Conservation (phyloP, 2,113 vertebrate genomes). For the Emydura subglobosa region DNA sequence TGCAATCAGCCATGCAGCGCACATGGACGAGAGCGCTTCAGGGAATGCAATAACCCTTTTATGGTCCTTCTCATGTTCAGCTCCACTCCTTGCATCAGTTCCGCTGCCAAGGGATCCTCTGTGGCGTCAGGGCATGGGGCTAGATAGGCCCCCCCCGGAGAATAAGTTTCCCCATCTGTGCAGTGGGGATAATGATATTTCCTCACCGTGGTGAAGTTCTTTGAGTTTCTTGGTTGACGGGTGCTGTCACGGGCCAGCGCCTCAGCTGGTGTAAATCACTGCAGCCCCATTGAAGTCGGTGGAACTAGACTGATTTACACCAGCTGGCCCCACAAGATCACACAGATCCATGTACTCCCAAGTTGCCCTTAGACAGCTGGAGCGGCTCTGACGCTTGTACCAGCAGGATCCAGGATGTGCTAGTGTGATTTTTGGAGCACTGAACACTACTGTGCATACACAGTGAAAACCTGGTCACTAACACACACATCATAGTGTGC, state of each 20-base stretch:
- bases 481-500: background rate
- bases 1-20: background rate
- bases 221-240: background rate
- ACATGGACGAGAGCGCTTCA: background rate
- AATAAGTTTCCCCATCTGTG: background rate
- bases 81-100: background rate
- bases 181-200: no score
- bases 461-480: background rate
- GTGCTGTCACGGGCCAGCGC: background rate
- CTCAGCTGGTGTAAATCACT: background rate
- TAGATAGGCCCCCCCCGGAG: background rate
- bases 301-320: background rate
- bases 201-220: background rate
- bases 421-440: fast-evolving
- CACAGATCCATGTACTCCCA: background rate
- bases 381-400: background rate
- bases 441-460: fast-evolving
- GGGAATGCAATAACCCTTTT: background rate
- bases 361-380: background rate
- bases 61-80: background rate
- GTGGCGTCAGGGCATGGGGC: background rate
- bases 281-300: background rate
- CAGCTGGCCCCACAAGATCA: background rate
- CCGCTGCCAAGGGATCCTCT: background rate
- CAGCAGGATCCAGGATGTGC: background rate